phyloP scores from a whole-genome alignment of 2,113 vertebrate species.

The Pluvialis apricaria region DNA sequence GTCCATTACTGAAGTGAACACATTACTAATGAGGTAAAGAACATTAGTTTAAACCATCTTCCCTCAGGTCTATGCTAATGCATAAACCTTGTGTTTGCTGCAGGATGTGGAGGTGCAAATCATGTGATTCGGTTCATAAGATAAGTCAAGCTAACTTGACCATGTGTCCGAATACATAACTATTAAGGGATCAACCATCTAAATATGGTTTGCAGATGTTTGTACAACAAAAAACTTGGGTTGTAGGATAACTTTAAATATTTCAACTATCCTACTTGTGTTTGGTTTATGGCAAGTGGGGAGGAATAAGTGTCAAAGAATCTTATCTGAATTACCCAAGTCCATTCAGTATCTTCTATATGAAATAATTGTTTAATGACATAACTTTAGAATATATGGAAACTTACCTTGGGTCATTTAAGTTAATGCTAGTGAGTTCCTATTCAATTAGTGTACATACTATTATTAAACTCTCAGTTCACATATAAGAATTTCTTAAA shows the following conservation, averaged over 20 bases:
- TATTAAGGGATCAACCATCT: neutral
- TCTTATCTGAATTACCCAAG: neutral
- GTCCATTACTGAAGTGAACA: neutral
- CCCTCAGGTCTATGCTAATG: neutral
- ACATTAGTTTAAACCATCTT: neutral
- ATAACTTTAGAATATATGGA: neutral
- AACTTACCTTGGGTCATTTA: neutral
- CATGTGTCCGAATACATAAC: neutral
- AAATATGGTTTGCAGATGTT: neutral
- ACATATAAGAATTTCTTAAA: neutral
- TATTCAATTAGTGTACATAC: neutral
- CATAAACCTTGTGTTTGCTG: neutral
- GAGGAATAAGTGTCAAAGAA: neutral
- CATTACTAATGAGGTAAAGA: neutral
- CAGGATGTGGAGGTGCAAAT: neutral
- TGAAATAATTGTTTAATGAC: neutral
- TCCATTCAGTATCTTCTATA: neutral
- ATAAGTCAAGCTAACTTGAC: neutral
- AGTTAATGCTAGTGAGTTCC: neutral
- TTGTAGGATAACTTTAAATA: neutral
- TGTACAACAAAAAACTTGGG: neutral
- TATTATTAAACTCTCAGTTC: conserved; percentile 6
- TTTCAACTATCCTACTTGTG: neutral
- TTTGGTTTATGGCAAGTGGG: neutral
- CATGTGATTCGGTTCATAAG: neutral